Conservation (phyloP, 1,140 invertebrate species). For the Diprion similis region DNA sequence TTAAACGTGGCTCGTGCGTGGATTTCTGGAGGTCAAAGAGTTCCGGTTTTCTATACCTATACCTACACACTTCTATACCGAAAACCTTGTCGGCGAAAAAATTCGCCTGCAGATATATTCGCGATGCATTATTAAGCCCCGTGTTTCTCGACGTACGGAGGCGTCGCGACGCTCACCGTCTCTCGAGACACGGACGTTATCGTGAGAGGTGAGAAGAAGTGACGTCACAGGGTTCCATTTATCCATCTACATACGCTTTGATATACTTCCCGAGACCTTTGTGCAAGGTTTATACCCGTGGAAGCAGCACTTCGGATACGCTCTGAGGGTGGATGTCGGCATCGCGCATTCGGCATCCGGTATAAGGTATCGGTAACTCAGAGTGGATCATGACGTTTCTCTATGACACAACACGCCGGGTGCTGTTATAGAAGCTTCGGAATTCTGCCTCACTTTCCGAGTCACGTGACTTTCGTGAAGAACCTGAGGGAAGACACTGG, state of each 20-base stretch:
- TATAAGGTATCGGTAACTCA: background rate
- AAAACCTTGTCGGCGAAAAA: too few species aligned
- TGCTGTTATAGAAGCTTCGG: too few species aligned
- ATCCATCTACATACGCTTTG: slow-evolving; percentile 52
- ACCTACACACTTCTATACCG: background rate
- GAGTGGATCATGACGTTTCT: slow-evolving; percentile 2
- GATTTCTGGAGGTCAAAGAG: background rate
- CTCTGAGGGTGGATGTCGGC: background rate
- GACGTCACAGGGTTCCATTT: slow-evolving; percentile 52
- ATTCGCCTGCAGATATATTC: slow-evolving; percentile 40
- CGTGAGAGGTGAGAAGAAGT: slow-evolving; percentile 35
- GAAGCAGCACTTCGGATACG: background rate
- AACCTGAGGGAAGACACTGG: too few species aligned
- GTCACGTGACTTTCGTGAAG: too few species aligned
- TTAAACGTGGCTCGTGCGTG: background rate
- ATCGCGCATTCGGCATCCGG: background rate
- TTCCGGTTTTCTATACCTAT: background rate
- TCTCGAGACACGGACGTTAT: slow-evolving; percentile 41
- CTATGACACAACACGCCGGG: background rate
- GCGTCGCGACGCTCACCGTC: slow-evolving; percentile 38
- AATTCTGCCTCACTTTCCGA: too few species aligned
- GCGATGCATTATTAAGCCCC: slow-evolving; percentile 47
- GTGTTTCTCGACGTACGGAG: slow-evolving; percentile 28
- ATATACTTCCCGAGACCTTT: slow-evolving; percentile 18
- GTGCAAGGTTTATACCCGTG: background rate